Conservation (phyloP, 2,797 vertebrate genomes). For the Tympanoctomys barrerae region DNA sequence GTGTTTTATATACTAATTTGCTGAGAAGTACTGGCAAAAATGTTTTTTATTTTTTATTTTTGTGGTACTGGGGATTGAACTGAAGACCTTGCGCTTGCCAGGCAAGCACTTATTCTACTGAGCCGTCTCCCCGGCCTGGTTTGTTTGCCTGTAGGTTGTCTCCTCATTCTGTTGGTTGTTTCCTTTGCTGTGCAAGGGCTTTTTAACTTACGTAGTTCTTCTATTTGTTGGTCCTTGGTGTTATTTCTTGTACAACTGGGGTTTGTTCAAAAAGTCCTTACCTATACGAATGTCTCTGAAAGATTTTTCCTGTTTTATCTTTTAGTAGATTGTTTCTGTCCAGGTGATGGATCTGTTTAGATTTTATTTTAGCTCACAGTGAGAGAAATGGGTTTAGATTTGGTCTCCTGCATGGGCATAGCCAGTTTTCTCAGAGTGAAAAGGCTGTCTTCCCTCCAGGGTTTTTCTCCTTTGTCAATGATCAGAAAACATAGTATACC, state of each 20-base stretch:
- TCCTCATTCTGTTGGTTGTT: neutral
- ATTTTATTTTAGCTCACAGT: neutral
- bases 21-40: neutral
- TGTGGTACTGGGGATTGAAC: too few species aligned
- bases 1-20: neutral
- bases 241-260: neutral
- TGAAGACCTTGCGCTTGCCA: too few species aligned
- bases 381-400: neutral
- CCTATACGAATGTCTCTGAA: neutral
- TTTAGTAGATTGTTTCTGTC: neutral
- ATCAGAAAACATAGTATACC: neutral
- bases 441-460: neutral
- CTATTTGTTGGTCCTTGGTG: neutral
- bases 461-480: neutral
- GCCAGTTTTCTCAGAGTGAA: neutral
- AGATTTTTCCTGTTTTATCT: neutral
- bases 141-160: neutral
- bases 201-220: neutral
- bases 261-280: neutral
- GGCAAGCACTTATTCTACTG: too few species aligned
- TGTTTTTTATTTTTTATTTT: neutral
- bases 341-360: neutral
- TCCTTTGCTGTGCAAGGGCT: neutral
- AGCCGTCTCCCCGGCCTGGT: too few species aligned
- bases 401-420: neutral